A percentile compares a stretch with the other conserved stretches of the same genome.
Evolutionary conservation across 2,888 invertebrate species (phyloP).

Genomic region (Eupithecia vulgata): DNA sequence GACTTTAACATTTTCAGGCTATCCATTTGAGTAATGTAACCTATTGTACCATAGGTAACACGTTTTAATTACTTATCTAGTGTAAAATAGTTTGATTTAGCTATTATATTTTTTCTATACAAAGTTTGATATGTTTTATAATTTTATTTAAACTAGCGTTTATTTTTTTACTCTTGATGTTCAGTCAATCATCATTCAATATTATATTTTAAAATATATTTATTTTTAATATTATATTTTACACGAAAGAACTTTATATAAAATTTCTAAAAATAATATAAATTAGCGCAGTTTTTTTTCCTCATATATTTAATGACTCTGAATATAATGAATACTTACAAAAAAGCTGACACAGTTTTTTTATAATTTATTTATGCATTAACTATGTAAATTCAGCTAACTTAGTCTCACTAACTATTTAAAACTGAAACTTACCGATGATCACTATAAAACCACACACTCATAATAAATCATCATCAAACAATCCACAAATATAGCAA

Average conservation of each 20-base stretch:
- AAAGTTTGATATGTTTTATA: neutral
- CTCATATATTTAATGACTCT: neutral
- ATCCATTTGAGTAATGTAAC: neutral
- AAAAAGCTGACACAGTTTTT: neutral
- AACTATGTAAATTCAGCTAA: neutral
- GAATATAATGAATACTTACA: neutral
- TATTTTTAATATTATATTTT: too few species aligned
- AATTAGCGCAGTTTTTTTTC: neutral
- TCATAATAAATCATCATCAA: slow-evolving; percentile 67
- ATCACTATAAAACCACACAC: slow-evolving; percentile 80
- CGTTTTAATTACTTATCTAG: neutral
- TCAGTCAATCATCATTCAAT: too few species aligned
- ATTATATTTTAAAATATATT: too few species aligned
- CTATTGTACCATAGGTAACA: neutral
- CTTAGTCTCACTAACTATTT: neutral
- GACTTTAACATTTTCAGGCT: too few species aligned
- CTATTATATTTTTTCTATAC: neutral
- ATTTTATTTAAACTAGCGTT: too few species aligned
- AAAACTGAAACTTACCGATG: slow-evolving; percentile 70
- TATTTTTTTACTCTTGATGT: too few species aligned
- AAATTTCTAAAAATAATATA: too few species aligned
- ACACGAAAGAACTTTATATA: too few species aligned
- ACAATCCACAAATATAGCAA: slow-evolving; percentile 35
- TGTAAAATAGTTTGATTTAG: neutral
- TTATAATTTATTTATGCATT: neutral